Evolutionary conservation across 92 coral and sea anemone species (phyloP), one percentile per base, ranked within the genome.

Genomic region (Nematostella vectensis): DNA sequence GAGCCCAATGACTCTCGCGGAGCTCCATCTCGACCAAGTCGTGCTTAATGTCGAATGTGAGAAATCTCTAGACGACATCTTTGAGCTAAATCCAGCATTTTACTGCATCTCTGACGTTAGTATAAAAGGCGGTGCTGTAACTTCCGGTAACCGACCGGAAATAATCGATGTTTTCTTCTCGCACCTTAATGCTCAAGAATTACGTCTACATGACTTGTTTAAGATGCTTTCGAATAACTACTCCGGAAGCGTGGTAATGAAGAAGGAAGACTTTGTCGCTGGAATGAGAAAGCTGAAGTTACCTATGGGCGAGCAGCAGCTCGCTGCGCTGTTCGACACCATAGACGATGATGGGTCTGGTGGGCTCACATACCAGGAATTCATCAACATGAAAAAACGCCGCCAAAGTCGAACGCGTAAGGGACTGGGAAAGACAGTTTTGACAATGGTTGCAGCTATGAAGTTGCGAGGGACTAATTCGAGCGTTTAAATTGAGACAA

Each of bases 51-150:
- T 67, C 27, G 80, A 67, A 20, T 85, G 95, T 33, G 84, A 70
- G 1, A 67, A 65, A 0, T 65, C 59, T 47, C 78, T 85, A 19
- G 68, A 55, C 13, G 50, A 49, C 18, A 30, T 85, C 1, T 70
- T 66, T 13, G 71, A 61, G 11, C 58, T 37, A 26, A 70, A 77
- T 47, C 80, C 84, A 1, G 50, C 23, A 25, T 80, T 85, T 48
- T 62, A 57, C 1, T 85, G 88, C 52, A 75, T 79, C 1, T 85
- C 88, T 88, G 75, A 76, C 33, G 81, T 81, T 3, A 85, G 81
- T 45, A 80, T 85, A 31, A 71, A 50, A 20, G 95, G 88, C 0
- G 81, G 78, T 2, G 58, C 80, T 17, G 75, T 70, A 11, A 38
- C 64, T 18, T 24, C 31, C 2, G 79, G 58, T 0, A 44, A 11